These are phyloP conservation scores for Halocynthia roretzi DNA, from an alignment of 23 tunicate species.

Conservation along the genomic window DNA sequence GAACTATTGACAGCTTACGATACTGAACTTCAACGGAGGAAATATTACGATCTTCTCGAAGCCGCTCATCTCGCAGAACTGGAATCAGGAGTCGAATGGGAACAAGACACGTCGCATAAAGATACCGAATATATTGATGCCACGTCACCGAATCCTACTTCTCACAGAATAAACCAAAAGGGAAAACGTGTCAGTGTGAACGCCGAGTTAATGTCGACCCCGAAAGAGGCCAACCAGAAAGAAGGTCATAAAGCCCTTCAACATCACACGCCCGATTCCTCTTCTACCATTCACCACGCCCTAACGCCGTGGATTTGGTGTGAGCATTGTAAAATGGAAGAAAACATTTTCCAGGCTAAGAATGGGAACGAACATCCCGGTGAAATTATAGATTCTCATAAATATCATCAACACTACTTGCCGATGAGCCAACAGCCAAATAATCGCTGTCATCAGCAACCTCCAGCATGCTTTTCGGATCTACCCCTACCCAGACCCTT, in stretches of 20 bases:
- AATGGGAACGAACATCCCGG: background rate
- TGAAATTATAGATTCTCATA: background rate
- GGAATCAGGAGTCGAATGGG: background rate
- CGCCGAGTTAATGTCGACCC: too few species aligned
- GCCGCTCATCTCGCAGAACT: constrained; percentile 1
- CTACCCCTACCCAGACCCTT: constrained; percentile 69
- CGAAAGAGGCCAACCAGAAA: background rate
- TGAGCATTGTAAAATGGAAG: constrained; percentile 62
- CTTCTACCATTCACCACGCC: constrained; percentile 37
- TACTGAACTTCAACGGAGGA: constrained; percentile 19
- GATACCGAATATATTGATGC: constrained; percentile 17
- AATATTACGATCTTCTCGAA: background rate
- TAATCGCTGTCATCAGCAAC: constrained; percentile 27
- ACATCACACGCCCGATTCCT: constrained; percentile 19
- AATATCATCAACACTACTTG: background rate
- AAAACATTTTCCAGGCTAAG: constrained; percentile 23
- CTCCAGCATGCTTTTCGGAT: constrained; percentile 46
- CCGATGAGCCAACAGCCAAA: constrained; percentile 32
- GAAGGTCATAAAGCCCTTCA: background rate
- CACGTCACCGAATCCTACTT: constrained; percentile 18
- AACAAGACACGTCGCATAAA: background rate
- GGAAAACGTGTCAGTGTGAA: background rate
- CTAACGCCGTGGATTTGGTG: constrained; percentile 55
- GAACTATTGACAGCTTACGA: constrained; percentile 70
- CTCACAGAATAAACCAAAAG: background rate